Evolutionary conservation across 2,113 vertebrate species (phyloP).

Genomic region (Myiagra hebetior): DNA sequence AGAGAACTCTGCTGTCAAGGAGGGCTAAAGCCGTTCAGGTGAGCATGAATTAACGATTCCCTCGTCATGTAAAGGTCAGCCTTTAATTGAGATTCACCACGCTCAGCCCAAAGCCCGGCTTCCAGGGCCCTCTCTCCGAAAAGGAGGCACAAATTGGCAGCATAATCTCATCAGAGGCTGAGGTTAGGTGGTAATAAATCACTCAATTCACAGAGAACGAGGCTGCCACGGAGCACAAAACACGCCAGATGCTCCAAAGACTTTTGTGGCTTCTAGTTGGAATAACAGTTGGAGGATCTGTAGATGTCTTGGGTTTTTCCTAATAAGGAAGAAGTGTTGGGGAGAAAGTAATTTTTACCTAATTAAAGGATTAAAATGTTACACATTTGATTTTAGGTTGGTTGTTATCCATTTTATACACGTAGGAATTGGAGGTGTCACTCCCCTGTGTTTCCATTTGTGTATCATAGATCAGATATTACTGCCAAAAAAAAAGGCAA

Average conservation of each 20-base stretch:
- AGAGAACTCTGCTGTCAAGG: not conserved
- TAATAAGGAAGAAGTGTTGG: conserved; percentile 17
- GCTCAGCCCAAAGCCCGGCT: not conserved
- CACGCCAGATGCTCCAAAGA: conserved; percentile 36
- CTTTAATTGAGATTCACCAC: conserved; percentile 38
- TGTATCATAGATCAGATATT: not conserved
- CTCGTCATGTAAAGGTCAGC: conserved; percentile 45
- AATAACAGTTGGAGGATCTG: conserved; percentile 43
- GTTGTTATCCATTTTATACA: not conserved
- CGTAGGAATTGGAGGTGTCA: not conserved
- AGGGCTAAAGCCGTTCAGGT: not conserved
- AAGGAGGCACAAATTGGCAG: conserved; percentile 40
- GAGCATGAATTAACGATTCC: conserved; percentile 51
- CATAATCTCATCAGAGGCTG: conserved; percentile 39
- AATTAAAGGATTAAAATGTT: conserved; percentile 21
- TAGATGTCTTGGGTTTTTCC: conserved; percentile 17
- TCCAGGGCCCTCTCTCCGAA: not conserved
- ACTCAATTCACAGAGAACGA: not conserved
- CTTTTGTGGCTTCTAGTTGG: not conserved
- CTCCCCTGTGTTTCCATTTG: not conserved
- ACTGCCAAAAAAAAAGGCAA: not conserved
- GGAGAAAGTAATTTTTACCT: not conserved
- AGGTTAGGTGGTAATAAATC: conserved; percentile 37
- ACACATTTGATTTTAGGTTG: not conserved
- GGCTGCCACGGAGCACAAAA: conserved; percentile 12